A percentile compares a stretch with the other conserved stretches of the same genome.
Evolutionary conservation across 1,140 invertebrate genomes (phyloP).

Genomic region (Cardiocondyla obscurior): DNA sequence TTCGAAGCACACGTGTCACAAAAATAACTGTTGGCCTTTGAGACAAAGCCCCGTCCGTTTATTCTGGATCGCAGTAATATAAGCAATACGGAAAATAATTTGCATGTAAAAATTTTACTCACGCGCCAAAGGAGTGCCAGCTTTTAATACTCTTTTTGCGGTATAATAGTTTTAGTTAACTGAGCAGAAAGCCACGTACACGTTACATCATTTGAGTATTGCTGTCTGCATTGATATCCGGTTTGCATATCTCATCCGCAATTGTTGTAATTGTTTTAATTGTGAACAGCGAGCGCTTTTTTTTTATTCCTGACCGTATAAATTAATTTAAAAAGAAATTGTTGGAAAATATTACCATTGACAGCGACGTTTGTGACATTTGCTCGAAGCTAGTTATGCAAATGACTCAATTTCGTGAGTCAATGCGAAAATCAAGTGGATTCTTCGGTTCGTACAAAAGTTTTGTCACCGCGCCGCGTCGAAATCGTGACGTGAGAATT

Average conservation of each 20-base stretch:
- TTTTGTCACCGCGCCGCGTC: not conserved
- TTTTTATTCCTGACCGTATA: not conserved
- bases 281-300: not conserved
- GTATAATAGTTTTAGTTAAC: not conserved
- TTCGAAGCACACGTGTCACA: conserved; percentile 21
- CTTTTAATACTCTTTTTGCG: not conserved
- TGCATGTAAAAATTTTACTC: not conserved
- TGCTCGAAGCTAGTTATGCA: conserved; percentile 36
- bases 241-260: not conserved
- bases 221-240: not conserved
- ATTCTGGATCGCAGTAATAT: not conserved
- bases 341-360: not conserved
- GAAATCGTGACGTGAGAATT: conserved; percentile 58
- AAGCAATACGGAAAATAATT: conserved; percentile 12
- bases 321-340: not conserved
- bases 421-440: conserved; percentile 25
- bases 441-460: not conserved
- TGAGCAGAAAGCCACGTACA: not conserved
- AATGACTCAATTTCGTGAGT: conserved; percentile 26
- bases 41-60: not conserved
- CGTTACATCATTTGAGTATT: not conserved
- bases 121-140: not conserved
- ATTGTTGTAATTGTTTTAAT: not conserved
- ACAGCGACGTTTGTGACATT: not conserved
- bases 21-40: conserved; percentile 38